Evolutionary conservation across 1,140 invertebrate genomes (phyloP), one percentile per base, ranked within the genome.

Genomic region (Neodiprion fabricii): DNA sequence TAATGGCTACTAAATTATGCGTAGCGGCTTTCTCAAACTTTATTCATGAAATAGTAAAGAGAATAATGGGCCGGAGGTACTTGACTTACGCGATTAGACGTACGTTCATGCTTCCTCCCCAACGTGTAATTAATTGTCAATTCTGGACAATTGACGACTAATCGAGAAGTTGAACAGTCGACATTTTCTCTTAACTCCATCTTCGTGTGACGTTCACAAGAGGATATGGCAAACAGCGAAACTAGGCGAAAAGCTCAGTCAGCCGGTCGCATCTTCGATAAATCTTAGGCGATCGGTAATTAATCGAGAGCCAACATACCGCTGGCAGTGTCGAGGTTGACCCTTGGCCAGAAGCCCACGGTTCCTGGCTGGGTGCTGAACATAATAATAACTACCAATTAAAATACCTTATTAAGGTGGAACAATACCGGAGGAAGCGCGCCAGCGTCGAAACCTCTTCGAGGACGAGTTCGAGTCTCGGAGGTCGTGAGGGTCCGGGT

Each of bases 331-430:
- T 83, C 78, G 79, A 77, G 53, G 78, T 79, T 83, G 82, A 84
- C 83, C 82, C 78, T 78, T 66, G 83, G 80, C 83, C 81, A 82
- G 70, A 72, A 72, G 23, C 40, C 21, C 75, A 74, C 71, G 72
- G 48, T 74, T 72, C 73, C 74, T 78, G 77, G 79, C 76, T 76
- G 77, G 67, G 67, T 78, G 73, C 48, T 71, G 40, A 79, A 79
- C 76, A 79, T 79, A 78, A 79, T 79, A 82, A 84, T 79, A 78
- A 78, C 76, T 67, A 79, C 81, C 82, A 85, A 85, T 85, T 85
- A 84, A 85, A 85, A 85, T 85, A 83, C 84, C 83, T 84, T 85
- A 84, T 83, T 85, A 85, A 76, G 72, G 73, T 67, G 75, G 77
- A 79, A 84, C 81, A 82, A 84, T 84, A 79, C 53, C 53, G 53